These are phyloP conservation scores for Zaprionus lachaisei DNA, from an alignment of 1,140 invertebrate species.

Conservation along the genomic window DNA sequence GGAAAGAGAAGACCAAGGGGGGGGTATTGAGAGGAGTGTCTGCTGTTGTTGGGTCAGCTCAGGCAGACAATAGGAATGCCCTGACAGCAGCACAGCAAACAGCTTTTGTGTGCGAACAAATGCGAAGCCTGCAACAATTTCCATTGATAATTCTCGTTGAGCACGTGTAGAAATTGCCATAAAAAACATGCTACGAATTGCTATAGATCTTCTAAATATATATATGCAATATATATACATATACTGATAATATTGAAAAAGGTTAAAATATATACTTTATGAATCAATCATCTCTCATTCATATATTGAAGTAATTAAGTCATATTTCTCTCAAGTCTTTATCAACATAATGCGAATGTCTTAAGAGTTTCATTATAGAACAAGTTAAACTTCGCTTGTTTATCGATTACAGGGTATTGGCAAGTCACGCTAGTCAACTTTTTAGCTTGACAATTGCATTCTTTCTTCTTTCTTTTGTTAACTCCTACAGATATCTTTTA, in stretches of 20 bases:
- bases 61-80: constrained; percentile 15
- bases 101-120: constrained; percentile 4
- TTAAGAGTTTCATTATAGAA: too few relatives aligned
- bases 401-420: constrained; percentile 1
- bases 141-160: not conserved
- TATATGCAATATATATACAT: too few relatives aligned
- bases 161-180: not conserved
- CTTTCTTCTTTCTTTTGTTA: constrained; percentile 30
- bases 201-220: too few relatives aligned
- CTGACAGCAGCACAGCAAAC: constrained; percentile 2
- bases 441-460: constrained; percentile 1
- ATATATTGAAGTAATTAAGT: too few relatives aligned
- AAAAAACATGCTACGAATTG: too few relatives aligned
- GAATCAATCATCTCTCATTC: too few relatives aligned
- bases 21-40: not conserved
- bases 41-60: not conserved
- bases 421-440: not conserved
- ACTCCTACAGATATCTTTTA: constrained; percentile 59
- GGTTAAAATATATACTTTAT: too few relatives aligned
- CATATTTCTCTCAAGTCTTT: too few relatives aligned
- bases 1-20: not conserved
- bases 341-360: too few relatives aligned
- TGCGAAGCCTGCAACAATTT: not conserved
- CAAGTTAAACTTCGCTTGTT: not conserved
- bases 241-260: too few relatives aligned